Percentiles rank a stretch among this genome's conserved stretches.
Evolutionary conservation across 1,140 invertebrate species (phyloP).

Genomic region (Pararge aegeria): DNA sequence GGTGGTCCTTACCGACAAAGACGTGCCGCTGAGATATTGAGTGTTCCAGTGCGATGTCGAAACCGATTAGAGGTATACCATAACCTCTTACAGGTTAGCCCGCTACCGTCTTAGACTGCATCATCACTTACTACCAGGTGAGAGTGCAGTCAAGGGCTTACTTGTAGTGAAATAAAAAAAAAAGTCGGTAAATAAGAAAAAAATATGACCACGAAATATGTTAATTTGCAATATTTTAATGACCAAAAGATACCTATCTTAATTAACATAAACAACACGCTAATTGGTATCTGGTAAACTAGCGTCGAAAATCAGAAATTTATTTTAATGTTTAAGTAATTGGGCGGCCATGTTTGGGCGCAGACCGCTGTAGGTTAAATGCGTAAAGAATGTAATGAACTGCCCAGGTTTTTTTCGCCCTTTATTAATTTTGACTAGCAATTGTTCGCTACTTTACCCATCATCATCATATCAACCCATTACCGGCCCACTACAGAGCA

Average conservation of each 20-base stretch:
- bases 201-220: neutral
- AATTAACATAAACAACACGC: neutral
- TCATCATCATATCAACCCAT: too few species aligned
- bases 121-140: too few species aligned
- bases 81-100: too few species aligned
- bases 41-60: too few species aligned
- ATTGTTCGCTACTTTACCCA: too few species aligned
- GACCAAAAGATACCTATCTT: neutral
- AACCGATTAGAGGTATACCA: too few species aligned
- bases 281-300: neutral
- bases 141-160: too few species aligned
- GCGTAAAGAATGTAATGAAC: neutral
- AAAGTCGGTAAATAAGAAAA: neutral
- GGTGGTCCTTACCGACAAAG: too few species aligned
- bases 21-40: too few species aligned
- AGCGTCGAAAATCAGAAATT: neutral
- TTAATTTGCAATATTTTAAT: neutral
- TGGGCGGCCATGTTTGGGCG: neutral
- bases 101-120: too few species aligned
- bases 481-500: too few species aligned
- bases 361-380: neutral
- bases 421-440: neutral
- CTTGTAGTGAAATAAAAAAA: too few species aligned
- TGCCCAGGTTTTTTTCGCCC: neutral
- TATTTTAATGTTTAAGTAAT: neutral